Conservation (phyloP, 2,113 vertebrate species). For the Ifrita kowaldi region DNA sequence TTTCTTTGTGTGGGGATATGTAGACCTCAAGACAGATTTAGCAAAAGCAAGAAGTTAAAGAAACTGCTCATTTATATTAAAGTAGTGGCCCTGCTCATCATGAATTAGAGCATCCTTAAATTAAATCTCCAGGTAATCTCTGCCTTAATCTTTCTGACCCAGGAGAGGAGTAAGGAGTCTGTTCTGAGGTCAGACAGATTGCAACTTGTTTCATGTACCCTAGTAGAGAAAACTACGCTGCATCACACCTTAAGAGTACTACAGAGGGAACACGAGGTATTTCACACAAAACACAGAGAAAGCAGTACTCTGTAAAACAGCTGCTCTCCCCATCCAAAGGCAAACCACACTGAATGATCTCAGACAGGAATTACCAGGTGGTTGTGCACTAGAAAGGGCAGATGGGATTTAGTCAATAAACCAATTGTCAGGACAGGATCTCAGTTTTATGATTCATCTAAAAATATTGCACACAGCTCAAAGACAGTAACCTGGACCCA, state of each 20-base stretch:
- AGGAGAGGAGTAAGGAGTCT: background rate
- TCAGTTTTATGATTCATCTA: background rate
- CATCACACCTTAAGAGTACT: background rate
- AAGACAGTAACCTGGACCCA: background rate
- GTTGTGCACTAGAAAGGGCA: background rate
- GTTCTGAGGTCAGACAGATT: background rate
- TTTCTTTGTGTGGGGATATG: background rate
- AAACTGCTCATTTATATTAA: background rate
- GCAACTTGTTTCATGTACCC: background rate
- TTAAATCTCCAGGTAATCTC: background rate
- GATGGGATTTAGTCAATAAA: background rate
- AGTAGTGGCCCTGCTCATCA: background rate
- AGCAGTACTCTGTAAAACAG: background rate
- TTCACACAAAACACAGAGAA: background rate
- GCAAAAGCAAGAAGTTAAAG: background rate
- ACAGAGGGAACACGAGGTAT: background rate
- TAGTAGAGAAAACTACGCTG: accelerated
- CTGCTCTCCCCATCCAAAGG: background rate
- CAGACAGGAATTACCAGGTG: background rate
- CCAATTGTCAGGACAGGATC: background rate
- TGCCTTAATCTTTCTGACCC: background rate
- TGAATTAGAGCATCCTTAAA: background rate
- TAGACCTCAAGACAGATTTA: background rate
- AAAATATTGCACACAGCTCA: background rate
- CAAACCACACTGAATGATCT: background rate